Base-by-base conservation (phyloP, 2,888 invertebrate genomes). In the Cybosia mesomella region DNA sequence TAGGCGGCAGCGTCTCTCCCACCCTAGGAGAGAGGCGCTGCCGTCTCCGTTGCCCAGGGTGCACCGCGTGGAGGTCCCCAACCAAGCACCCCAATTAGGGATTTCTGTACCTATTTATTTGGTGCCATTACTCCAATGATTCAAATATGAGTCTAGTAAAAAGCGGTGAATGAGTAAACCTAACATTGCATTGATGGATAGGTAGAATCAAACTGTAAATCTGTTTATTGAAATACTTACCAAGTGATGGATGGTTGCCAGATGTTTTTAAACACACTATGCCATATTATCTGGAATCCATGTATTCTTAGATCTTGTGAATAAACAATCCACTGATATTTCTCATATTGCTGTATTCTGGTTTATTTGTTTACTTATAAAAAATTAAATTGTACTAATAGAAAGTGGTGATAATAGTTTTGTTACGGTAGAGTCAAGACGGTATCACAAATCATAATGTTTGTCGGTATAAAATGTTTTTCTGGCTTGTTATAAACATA, bases 161-260 rank as follows among this genome's bases (percentile, higher is more conserved):
- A 64, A 3, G 10, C 22, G 18, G 3, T 15, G 15, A 54, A 64
- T 54, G 22, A 64, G 15, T 64, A n/a, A 39, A 64, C 39, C 36
- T 24, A 21, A 22, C 57, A 39, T 39, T 64, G 54, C n/a, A 55
- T 57, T 64, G 64, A 59, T 59, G 22, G 59, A 64, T n/a, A 57
- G 64, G 24, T 64, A 34, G 64, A 64, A 57, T 28, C 57, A 24
- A 64, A 57, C 57, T 39, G 64, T 64, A 64, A 24, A 36, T 9
- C 10, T 64, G 63, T 64, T 63, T 54, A 72, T 73, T 67, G 62
- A 63, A 74, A 76, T 67, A 67, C 74, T 22, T 34, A 55, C 24
- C n/a, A 54, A 70, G 70, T 77, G 75, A 77, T 64, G 60, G 64
- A 64, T 58, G 75, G 66, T 58, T 58, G 24, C 57, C 75, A 77